A percentile compares a stretch with the other conserved stretches of the same genome.
Conservation (phyloP, 2,113 vertebrate species). For the Oryctolagus cuniculus region DNA sequence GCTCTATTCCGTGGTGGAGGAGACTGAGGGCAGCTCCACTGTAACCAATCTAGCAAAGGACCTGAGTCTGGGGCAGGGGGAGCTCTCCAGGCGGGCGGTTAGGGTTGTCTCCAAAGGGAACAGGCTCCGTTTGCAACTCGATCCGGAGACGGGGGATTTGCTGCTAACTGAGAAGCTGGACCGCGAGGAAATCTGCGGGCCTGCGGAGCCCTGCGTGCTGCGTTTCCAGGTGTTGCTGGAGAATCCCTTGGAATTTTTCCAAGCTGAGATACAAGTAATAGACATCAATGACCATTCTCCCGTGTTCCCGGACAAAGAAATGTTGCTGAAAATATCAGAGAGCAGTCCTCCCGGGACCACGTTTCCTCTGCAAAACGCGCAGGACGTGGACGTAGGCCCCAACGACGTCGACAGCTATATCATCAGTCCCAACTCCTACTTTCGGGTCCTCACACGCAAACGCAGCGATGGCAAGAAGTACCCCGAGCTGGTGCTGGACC, state of each 20-base stretch:
- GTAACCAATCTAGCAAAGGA: slow-evolving; percentile 89
- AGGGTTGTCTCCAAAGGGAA: slow-evolving; percentile 86
- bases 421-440: slow-evolving; percentile 77
- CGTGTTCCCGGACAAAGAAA: slow-evolving; percentile 81
- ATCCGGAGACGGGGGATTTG: slow-evolving; percentile 88
- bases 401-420: slow-evolving; percentile 84
- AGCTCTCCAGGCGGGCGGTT: slow-evolving; percentile 86
- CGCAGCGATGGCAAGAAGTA: background rate
- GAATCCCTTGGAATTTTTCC: slow-evolving; percentile 89
- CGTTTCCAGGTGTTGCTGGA: slow-evolving; percentile 90
- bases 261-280: slow-evolving; percentile 88
- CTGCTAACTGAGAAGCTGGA: slow-evolving; percentile 88
- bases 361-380: slow-evolving; percentile 78
- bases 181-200: slow-evolving; percentile 88
- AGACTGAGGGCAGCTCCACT: slow-evolving; percentile 87
- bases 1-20: slow-evolving; percentile 84
- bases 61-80: slow-evolving; percentile 86
- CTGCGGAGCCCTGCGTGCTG: slow-evolving; percentile 87
- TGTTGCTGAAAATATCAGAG: slow-evolving; percentile 78
- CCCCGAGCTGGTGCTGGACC: slow-evolving; percentile 68
- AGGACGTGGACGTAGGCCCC: slow-evolving; percentile 79
- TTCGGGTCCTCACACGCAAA: background rate
- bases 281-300: slow-evolving; percentile 92
- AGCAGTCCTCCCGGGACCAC: slow-evolving; percentile 58
- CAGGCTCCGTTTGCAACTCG: slow-evolving; percentile 86